Base-by-base conservation (phyloP, 2,888 invertebrate genomes). In the Spisula subtruncata region DNA sequence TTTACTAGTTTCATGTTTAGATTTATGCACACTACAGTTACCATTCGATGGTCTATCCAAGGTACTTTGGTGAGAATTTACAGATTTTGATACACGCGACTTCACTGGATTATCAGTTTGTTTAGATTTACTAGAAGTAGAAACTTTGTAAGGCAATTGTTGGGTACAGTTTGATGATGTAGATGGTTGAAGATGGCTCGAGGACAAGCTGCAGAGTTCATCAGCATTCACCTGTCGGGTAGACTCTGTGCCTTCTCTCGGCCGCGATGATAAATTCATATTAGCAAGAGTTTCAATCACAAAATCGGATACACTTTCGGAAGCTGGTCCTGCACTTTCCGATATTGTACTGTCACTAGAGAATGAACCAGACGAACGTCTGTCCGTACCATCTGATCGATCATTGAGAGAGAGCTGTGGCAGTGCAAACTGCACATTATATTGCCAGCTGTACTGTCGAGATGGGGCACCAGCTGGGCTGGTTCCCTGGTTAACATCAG, bases 351-450 rank as follows among this genome's bases (percentile, higher is more conserved):
- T 91, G 48, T 91, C 89, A 89, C 92, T 91, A 5, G 92, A 92
- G 60, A 92, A 90, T 10, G 92, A 92, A 18, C 88, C 85, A 2
- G 88, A 86, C 16, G 89, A 89, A 32, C 41, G 79, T 46, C 89
- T 83, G 29, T 89, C 90, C 14, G 83, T 16, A 10, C 29, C 32
- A 29, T 91, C 90, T 29, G 75, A 86, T 41, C 41, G 85, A 66
- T 93, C 92, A 12, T 90, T 86, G 25, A 92, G 86, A 0, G 93
- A 90, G 29, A 92, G 89, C 35, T 92, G 89, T 20, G 93, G 94
- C 81, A 93, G 92, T 20, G 93, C 93, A 89, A 94, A 92, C 88
- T 94, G 93, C 54, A 94, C 91, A 82, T 94, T 93, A 88, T 93
- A 93, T 87, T 93, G 94, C 93, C 93, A 93, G 82, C 94, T 94